Evolutionary conservation across 2,888 invertebrate species (phyloP), one percentile per base, ranked within the genome.

Genomic region (Psococerastis gibbosa): DNA sequence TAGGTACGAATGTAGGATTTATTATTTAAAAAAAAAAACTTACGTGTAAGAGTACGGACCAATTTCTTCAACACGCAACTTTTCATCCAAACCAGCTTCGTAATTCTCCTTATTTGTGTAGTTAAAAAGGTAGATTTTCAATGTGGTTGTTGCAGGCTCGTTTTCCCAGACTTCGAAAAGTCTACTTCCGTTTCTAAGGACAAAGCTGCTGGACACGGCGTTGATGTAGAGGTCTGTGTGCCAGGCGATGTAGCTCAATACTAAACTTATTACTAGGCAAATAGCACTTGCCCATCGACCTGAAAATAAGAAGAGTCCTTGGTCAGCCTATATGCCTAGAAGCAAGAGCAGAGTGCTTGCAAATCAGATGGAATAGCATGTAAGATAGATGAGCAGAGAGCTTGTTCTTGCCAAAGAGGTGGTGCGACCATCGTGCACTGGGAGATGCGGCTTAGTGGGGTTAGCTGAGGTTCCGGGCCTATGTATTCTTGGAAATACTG

Each of bases 21-120:
- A n/a, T n/a, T n/a, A n/a, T n/a, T n/a, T n/a, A n/a, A 9, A 33
- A 6, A 33, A 33, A 9, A 16, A 34, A 16, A 38, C 38, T 38
- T 38, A 38, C 38, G 22, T 22, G 20, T 38, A 38, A 17, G 38
- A n/a, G 38, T 38, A 38, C 4, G 38, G 38, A 9, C 38, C 38
- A 5, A 38, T n/a, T 20, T 38, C 38, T 18, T 38, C 20, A 15
- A 38, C 13, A 6, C 20, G 15, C 11, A 38, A 18, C 16, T 15
- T 38, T 17, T 17, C n/a, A 11, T 38, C 38, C 20, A 20, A 6
- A 5, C 38, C 38, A 18, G 6, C 4, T 38, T 38, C 38, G 22
- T 5, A 38, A 5, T 20, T 22, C 22, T 38, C 18, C 5, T 18
- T 20, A 38, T 38, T 38, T 5, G 38, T 38, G 38, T 38, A 38